These are phyloP conservation scores for Gadus chalcogrammus DNA, from an alignment of 2,113 vertebrate species.

Conservation along the genomic window DNA sequence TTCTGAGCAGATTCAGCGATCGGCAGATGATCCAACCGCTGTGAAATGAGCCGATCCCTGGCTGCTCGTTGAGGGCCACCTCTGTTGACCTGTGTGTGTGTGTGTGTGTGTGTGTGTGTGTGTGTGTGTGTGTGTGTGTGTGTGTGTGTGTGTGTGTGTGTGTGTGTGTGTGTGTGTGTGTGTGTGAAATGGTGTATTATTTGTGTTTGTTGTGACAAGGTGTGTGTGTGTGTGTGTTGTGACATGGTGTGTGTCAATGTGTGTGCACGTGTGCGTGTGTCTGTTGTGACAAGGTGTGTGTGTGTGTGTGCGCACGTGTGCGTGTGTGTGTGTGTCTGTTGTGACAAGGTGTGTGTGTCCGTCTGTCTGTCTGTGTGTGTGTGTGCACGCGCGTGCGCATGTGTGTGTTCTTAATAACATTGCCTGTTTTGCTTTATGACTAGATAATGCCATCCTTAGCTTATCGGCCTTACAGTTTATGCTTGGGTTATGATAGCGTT, in stretches of 20 bases:
- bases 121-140: slow-evolving; percentile 6
- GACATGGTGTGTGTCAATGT: neutral
- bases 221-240: slow-evolving; percentile 6
- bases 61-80: too few species aligned
- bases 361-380: slow-evolving; percentile 3
- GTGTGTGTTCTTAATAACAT: neutral
- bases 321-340: too few species aligned
- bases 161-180: neutral
- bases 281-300: too few species aligned
- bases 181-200: neutral
- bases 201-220: too few species aligned
- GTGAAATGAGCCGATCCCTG: too few species aligned
- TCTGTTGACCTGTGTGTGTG: neutral
- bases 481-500: too few species aligned
- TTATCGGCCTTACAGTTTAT: too few species aligned
- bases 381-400: neutral
- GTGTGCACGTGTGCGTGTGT: neutral
- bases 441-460: too few species aligned
- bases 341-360: neutral
- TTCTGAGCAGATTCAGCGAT: too few species aligned
- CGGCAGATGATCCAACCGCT: too few species aligned
- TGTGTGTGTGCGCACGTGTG: too few species aligned
- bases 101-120: neutral
- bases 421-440: too few species aligned
- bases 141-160: neutral